A percentile compares a stretch with the other conserved stretches of the same genome.
These are phyloP conservation scores for Eupithecia dodoneata DNA, from an alignment of 2,888 invertebrate genomes.

Conservation along the genomic window DNA sequence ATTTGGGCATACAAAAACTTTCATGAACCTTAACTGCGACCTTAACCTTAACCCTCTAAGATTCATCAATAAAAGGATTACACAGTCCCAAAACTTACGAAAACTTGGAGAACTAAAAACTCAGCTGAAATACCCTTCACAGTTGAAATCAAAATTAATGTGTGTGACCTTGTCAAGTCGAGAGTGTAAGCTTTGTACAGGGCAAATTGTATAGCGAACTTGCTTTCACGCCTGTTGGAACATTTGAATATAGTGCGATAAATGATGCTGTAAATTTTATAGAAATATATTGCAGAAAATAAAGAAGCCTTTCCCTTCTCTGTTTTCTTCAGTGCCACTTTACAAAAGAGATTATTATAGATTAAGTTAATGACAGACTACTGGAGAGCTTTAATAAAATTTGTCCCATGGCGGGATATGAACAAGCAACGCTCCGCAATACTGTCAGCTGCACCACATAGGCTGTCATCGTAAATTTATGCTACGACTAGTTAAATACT, in stretches of 20 bases:
- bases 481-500: conserved; percentile 39
- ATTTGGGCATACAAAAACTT: not conserved
- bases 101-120: conserved; percentile 1
- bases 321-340: too few relatives aligned
- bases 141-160: conserved; percentile 45
- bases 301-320: not conserved
- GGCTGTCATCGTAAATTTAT: not conserved
- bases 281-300: not conserved
- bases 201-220: conserved; percentile 23
- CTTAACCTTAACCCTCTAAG: not conserved
- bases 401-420: not conserved
- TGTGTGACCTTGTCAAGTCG: conserved; percentile 39
- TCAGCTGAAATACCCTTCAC: conserved; percentile 33
- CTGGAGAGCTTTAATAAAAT: not conserved
- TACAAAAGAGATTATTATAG: not conserved
- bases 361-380: not conserved
- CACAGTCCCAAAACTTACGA: not conserved
- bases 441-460: not conserved
- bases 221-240: conserved; percentile 6
- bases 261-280: not conserved
- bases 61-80: conserved; percentile 1
- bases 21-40: not conserved
- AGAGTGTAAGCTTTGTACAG: conserved; percentile 33
- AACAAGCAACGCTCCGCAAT: not conserved
- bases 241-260: not conserved